These are phyloP conservation scores for Rhinopomastus cyanomelas DNA, from an alignment of 2,113 vertebrate genomes.

Conservation along the genomic window DNA sequence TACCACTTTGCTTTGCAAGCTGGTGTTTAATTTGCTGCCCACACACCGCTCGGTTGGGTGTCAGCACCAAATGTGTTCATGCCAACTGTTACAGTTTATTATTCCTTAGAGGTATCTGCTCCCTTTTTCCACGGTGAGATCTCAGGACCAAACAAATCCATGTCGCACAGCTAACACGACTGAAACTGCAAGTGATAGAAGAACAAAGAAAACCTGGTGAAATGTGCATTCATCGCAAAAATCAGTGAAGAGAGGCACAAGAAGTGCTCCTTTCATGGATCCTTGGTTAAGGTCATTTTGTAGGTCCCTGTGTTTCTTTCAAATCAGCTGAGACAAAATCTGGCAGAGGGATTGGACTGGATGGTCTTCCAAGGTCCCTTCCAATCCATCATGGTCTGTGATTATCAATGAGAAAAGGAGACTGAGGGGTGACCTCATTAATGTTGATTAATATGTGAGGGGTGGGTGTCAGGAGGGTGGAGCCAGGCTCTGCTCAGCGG, in stretches of 20 bases:
- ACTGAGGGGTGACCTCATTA: too few relatives aligned
- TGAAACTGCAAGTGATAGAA: neutral
- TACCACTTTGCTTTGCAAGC: slow-evolving; percentile 58
- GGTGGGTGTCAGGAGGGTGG: too few relatives aligned
- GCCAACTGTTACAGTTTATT: slow-evolving; percentile 48
- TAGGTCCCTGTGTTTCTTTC: neutral
- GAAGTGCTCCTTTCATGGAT: neutral
- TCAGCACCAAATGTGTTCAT: slow-evolving; percentile 51
- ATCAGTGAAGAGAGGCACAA: neutral
- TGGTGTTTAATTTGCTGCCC: slow-evolving; percentile 63
- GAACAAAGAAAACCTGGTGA: neutral
- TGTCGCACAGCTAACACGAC: neutral
- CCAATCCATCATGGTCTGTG: too few relatives aligned
- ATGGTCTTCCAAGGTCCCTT: too few relatives aligned
- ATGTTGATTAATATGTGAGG: too few relatives aligned
- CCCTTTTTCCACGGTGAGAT: neutral
- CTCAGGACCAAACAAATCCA: neutral
- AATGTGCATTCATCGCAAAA: too few relatives aligned
- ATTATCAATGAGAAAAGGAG: too few relatives aligned
- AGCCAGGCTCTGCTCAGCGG: too few relatives aligned
- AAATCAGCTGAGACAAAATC: neutral
- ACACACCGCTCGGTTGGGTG: slow-evolving; percentile 44
- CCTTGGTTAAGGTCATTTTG: neutral
- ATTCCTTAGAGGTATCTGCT: slow-evolving; percentile 22
- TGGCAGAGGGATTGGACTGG: too few relatives aligned